Conservation (phyloP, 92 coral and sea anemone genomes). For the Parazoanthus atlanticus region DNA sequence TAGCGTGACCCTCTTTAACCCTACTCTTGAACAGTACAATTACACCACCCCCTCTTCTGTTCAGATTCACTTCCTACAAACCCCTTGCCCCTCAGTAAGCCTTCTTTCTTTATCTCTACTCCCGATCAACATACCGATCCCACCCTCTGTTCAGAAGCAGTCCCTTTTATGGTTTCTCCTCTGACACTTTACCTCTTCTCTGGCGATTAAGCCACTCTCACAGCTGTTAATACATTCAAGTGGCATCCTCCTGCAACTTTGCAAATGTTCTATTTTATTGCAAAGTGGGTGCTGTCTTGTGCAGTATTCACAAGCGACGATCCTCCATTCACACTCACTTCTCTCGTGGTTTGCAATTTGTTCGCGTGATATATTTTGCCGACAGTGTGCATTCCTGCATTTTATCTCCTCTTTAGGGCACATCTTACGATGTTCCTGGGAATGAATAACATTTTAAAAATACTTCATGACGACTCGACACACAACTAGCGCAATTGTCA, state of each 20-base stretch:
- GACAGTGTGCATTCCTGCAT: constrained; percentile 7
- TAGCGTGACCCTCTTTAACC: no score
- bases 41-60: no score
- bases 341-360: constrained; percentile 22
- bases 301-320: constrained; percentile 12
- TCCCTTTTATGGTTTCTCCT: background rate
- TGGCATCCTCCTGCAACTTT: constrained; percentile 9
- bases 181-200: constrained; percentile 1
- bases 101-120: background rate
- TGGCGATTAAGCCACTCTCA: background rate
- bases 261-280: constrained; percentile 1
- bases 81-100: background rate
- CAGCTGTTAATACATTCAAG: constrained; percentile 14
- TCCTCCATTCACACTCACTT: constrained; percentile 19
- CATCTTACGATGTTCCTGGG: constrained; percentile 4
- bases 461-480: background rate
- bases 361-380: constrained; percentile 13
- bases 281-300: background rate
- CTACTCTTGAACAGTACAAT: no score
- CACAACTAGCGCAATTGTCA: background rate
- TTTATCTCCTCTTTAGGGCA: constrained; percentile 23
- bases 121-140: no score
- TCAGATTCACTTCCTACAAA: no score
- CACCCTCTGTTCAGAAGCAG: background rate
- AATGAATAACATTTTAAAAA: background rate